phyloP scores from a whole-genome alignment of 2,888 invertebrate genomes.

The Allacma fusca region DNA sequence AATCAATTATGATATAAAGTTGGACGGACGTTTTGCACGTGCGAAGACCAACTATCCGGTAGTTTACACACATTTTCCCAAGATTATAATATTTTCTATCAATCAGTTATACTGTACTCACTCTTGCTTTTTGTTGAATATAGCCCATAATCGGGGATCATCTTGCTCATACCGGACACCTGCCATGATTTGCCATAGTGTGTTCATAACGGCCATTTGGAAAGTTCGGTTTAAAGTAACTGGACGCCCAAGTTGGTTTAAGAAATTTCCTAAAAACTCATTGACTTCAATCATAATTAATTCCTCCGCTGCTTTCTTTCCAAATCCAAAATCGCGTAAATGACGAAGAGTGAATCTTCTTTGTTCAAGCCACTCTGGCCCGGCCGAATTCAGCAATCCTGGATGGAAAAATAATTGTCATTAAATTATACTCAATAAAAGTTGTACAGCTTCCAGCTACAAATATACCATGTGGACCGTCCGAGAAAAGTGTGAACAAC shows the following conservation, averaged over 20 bases:
- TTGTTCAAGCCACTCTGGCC: conserved; percentile 34
- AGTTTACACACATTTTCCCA: no score
- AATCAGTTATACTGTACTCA: no score
- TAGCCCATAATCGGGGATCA: conserved; percentile 19
- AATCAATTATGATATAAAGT: not conserved
- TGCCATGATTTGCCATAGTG: conserved; percentile 47
- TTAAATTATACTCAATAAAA: not conserved
- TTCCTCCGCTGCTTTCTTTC: conserved; percentile 49
- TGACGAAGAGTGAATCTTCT: conserved; percentile 31
- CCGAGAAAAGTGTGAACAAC: not conserved
- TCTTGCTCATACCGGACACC: conserved; percentile 46
- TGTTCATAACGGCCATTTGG: conserved; percentile 49
- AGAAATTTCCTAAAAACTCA: conserved; percentile 40
- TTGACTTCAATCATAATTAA: conserved; percentile 52
- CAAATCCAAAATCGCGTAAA: conserved; percentile 52
- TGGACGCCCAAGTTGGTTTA: conserved; percentile 44
- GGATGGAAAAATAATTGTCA: not conserved
- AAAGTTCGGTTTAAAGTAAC: conserved; percentile 41
- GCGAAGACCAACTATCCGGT: no score
- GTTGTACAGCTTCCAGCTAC: no score
- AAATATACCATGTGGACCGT: conserved; percentile 9
- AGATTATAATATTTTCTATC: no score
- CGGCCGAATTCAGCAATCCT: conserved; percentile 30
- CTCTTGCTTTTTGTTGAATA: not conserved
- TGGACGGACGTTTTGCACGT: no score